Conservation (phyloP, 2,888 invertebrate genomes). For the Panopea generosa region DNA sequence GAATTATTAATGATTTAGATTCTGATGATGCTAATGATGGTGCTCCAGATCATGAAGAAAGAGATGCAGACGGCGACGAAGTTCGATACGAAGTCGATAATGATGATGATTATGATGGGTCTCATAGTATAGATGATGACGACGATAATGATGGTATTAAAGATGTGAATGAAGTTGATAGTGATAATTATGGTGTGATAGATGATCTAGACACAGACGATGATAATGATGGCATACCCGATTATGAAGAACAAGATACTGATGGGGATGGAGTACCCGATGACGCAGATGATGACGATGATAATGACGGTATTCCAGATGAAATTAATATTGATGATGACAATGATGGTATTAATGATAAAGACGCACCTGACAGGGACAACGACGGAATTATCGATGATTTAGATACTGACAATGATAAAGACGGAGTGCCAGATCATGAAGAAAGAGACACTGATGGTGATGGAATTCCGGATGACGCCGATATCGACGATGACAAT, state of each 20-base stretch:
- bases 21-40: slow-evolving; percentile 82
- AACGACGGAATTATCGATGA: slow-evolving; percentile 79
- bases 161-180: slow-evolving; percentile 70
- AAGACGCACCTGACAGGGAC: slow-evolving; percentile 70
- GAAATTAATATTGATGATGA: slow-evolving; percentile 70
- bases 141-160: slow-evolving; percentile 80
- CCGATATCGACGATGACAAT: slow-evolving; percentile 65
- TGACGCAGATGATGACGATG: slow-evolving; percentile 75
- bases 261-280: slow-evolving; percentile 70
- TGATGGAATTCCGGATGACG: slow-evolving; percentile 76
- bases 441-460: slow-evolving; percentile 67
- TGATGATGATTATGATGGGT: slow-evolving; percentile 67
- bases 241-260: slow-evolving; percentile 76
- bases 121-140: slow-evolving; percentile 72
- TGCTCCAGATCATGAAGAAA: slow-evolving; percentile 65
- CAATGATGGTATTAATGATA: slow-evolving; percentile 81
- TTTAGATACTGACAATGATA: slow-evolving; percentile 74
- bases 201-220: slow-evolving; percentile 77
- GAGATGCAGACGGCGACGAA: slow-evolving; percentile 76
- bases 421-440: slow-evolving; percentile 77
- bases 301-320: slow-evolving; percentile 81
- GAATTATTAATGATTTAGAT: slow-evolving; percentile 75
- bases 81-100: slow-evolving; percentile 79
- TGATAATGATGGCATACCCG: slow-evolving; percentile 80
- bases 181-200: slow-evolving; percentile 76